Evolutionary conservation across 2,797 vertebrate genomes (phyloP).

Genomic region (Orientallactaga sibirica): DNA sequence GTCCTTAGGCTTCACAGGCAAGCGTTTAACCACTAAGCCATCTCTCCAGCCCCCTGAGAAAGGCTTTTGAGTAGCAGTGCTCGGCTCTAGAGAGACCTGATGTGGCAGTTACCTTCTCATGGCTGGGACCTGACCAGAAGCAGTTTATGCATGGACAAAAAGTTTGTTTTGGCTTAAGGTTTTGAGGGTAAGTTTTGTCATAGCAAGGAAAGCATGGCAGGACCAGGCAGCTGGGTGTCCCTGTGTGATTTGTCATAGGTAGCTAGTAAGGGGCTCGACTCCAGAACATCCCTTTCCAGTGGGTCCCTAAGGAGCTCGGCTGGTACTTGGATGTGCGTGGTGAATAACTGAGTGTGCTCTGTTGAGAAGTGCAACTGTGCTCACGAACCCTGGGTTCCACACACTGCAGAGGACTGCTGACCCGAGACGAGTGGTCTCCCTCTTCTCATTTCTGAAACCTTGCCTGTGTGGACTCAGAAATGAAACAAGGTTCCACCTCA

Average conservation of each 20-base stretch:
- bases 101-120: fast-evolving
- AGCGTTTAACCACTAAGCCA: too few species aligned
- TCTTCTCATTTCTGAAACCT: background rate
- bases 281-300: too few species aligned
- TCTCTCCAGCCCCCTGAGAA: too few species aligned
- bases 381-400: background rate
- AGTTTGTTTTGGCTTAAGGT: too few species aligned
- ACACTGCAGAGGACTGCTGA: background rate
- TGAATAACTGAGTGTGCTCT: background rate
- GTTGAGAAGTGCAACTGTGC: background rate
- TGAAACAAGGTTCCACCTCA: background rate
- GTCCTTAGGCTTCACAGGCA: too few species aligned
- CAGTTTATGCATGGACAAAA: too few species aligned
- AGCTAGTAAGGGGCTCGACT: too few species aligned
- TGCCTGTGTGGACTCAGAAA: background rate
- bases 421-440: background rate
- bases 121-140: too few species aligned
- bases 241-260: too few species aligned
- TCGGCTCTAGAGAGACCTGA: background rate
- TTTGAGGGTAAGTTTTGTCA: too few species aligned
- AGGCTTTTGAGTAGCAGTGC: background rate
- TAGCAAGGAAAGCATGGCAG: too few species aligned
- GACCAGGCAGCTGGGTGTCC: too few species aligned
- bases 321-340: background rate
- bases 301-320: background rate